Evolutionary conservation across 2,113 vertebrate genomes (phyloP).

Genomic region (Phylloscopus trochilus): DNA sequence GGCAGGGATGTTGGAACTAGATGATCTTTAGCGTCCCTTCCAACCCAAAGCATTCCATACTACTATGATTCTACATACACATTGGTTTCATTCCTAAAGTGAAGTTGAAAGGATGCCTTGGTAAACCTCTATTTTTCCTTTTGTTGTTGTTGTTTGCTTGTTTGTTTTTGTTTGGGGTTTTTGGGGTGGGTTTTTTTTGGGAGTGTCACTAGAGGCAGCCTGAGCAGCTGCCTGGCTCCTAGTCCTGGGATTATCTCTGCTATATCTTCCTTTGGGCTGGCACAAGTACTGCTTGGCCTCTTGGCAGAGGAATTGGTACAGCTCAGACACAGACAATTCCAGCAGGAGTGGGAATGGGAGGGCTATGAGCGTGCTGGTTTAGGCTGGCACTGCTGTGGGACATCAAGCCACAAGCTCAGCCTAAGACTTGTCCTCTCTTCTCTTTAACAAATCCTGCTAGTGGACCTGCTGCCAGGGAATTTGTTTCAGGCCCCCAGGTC

Average conservation of each 20-base stretch:
- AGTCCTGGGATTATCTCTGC: neutral
- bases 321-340: neutral
- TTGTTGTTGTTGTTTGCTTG: neutral
- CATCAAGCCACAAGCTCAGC: accelerated
- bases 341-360: neutral
- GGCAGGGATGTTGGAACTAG: neutral
- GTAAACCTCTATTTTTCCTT: neutral
- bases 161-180: no score
- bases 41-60: neutral
- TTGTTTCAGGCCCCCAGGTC: neutral
- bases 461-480: neutral
- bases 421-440: neutral
- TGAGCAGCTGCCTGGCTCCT: neutral
- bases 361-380: neutral
- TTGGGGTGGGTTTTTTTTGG: no score
- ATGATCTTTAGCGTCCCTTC: neutral
- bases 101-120: neutral
- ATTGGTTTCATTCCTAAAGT: neutral
- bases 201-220: neutral
- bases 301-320: neutral
- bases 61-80: neutral
- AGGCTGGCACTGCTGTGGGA: neutral
- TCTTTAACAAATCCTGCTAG: neutral
- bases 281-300: neutral
- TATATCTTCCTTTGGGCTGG: neutral